A percentile compares a stretch with the other conserved stretches of the same genome.
These are phyloP conservation scores for Castor canadensis DNA, from an alignment of 2,113 vertebrate genomes.

Conservation along the genomic window DNA sequence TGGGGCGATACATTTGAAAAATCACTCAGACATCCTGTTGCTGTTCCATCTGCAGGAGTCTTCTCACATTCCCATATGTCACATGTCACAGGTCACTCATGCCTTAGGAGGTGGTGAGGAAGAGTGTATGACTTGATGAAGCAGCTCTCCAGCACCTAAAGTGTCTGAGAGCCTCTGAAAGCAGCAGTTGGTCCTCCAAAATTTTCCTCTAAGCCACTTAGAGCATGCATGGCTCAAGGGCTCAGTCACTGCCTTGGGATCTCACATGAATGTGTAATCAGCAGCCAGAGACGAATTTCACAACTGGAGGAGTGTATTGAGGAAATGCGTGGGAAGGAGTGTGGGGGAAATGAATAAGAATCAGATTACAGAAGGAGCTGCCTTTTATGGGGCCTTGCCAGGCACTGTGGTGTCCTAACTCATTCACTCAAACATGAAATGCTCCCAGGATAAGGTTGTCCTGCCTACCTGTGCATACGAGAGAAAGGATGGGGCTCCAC, in stretches of 20 bases:
- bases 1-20: not conserved
- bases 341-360: not conserved
- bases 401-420: fast-evolving
- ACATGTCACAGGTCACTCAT: not conserved
- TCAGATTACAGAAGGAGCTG: not conserved
- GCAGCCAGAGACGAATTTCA: not conserved
- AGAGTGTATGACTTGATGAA: not conserved
- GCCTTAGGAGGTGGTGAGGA: fast-evolving
- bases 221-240: not conserved
- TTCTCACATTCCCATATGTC: not conserved
- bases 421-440: not conserved
- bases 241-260: not conserved
- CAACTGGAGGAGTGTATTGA: not conserved
- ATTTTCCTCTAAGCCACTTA: not conserved
- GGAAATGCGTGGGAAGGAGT: not conserved
- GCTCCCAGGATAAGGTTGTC: not conserved
- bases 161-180: not conserved
- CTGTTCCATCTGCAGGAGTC: not conserved
- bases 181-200: not conserved
- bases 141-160: not conserved
- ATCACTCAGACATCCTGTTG: not conserved
- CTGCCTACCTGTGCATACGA: not conserved
- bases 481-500: not conserved
- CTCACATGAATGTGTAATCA: fast-evolving
- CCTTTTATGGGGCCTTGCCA: not conserved